These are phyloP conservation scores for Mormyrops attenuatus DNA, from an alignment of 2,797 vertebrate species.

Conservation along the genomic window DNA sequence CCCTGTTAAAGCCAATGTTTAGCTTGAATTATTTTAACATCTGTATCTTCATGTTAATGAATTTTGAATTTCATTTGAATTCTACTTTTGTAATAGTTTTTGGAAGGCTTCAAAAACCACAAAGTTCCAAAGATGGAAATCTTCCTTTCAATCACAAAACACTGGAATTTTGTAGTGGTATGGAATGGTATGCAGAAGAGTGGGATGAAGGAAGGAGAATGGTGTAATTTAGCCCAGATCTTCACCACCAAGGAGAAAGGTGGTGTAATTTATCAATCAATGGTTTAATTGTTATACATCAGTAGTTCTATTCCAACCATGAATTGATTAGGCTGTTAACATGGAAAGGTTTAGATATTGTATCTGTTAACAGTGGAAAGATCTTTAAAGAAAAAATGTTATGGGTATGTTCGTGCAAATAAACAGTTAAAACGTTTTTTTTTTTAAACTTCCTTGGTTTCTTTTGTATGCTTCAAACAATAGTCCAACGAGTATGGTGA, in stretches of 20 bases:
- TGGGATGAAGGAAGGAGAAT: background rate
- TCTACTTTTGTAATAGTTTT: background rate
- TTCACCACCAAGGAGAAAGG: background rate
- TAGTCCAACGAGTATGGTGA: background rate
- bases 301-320: background rate
- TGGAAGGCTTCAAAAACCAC: background rate
- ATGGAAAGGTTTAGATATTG: background rate
- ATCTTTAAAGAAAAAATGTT: background rate
- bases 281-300: background rate
- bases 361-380: background rate
- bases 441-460: background rate
- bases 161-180: background rate
- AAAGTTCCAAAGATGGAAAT: background rate
- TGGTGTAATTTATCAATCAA: background rate
- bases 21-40: background rate
- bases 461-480: background rate
- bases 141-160: background rate
- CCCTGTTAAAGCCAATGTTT: background rate
- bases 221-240: background rate
- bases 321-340: background rate
- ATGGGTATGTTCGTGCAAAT: constrained; percentile 1
- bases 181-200: background rate
- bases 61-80: background rate
- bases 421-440: background rate
- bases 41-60: background rate